These are phyloP conservation scores for Apostichopus japonicus DNA, from an alignment of 35 echinoderm and acorn worm genomes.

Conservation along the genomic window DNA sequence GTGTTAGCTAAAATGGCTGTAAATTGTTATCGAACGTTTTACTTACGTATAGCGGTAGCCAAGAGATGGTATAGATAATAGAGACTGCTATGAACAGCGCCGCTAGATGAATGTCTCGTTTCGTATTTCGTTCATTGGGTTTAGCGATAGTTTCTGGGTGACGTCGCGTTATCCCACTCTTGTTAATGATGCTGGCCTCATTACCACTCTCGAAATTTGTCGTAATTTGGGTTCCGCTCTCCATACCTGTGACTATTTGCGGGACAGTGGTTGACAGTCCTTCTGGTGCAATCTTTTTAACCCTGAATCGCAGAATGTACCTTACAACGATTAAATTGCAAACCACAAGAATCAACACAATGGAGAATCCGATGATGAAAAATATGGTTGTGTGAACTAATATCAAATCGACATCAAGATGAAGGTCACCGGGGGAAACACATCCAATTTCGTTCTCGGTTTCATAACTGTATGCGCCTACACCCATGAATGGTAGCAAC, in stretches of 20 bases:
- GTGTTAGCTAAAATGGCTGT: no score
- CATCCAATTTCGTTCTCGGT: background rate
- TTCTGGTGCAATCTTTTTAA: background rate
- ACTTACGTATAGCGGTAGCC: slow-evolving; percentile 44
- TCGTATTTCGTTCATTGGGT: background rate
- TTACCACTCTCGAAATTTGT: background rate
- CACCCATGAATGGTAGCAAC: slow-evolving; percentile 6
- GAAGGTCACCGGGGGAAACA: slow-evolving; percentile 7
- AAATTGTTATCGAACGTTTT: no score
- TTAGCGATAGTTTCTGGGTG: background rate
- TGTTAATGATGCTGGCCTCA: background rate
- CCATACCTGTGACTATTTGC: background rate
- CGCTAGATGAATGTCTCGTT: background rate
- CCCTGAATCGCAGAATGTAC: slow-evolving; percentile 2
- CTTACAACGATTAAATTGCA: slow-evolving; percentile 25
- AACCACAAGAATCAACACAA: background rate
- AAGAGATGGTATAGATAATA: slow-evolving; percentile 37
- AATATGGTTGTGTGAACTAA: slow-evolving; percentile 8
- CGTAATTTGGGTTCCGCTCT: background rate
- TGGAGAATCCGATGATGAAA: slow-evolving; percentile 38
- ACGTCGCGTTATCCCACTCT: background rate
- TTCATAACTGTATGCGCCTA: slow-evolving; percentile 1
- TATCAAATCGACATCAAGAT: background rate
- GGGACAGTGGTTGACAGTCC: background rate
- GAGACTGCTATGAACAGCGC: slow-evolving; percentile 12